Base-by-base conservation (phyloP, 2,113 vertebrate genomes). In the Cyanoramphus novaezelandiae region DNA sequence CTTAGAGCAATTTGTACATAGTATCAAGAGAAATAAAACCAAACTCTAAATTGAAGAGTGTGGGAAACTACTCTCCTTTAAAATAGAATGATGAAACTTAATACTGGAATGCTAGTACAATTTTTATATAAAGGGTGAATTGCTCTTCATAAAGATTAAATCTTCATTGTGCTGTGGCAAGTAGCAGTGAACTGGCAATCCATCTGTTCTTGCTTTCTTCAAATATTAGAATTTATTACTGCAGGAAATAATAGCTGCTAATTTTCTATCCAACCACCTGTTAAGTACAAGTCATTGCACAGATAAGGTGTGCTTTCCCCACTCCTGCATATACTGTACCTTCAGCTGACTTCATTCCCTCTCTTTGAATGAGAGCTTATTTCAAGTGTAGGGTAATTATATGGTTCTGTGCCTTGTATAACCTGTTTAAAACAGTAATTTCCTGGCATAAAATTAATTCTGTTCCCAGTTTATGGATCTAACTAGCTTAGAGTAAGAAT, bases 221-320 rank as follows among this genome's bases (percentile, higher is more conserved):
- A 97, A 97, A 96, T 96, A 97, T 94, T 95, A 97, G 76, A 71
- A 96, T 97, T 97, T 97, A 97, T 97, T 95, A 75, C 70, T 52
- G 87, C 19, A 89, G 88, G 96, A 96, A 95, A 95, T 91, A 95
- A 71, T 82, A 94, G 63, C 33, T 93, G 47, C 44, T 97, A 95
- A 95, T 98, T 98, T 98, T 92, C 63, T 59, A 95, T 35, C 68
- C 86, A 96, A 78, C 63, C 81, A 95, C 79, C 86, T 97, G 85
- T 91, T 97, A 96, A 96, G 90, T 95, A 64, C 60, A 97, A 97
- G 92, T 97, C 86, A 83, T 57, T 96, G 86, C 93, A 93, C 35
- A 94, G 70, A 93, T 92, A 94, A 90, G 43, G 50, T 49, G 44
- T 60, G 72, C 55, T 82, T 74, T 41, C n/a, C 24, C 28, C 8